A percentile compares a stretch with the other conserved stretches of the same genome.
phyloP scores from a whole-genome alignment of 2,797 vertebrate species.

The Mormyrops boulengeri region DNA sequence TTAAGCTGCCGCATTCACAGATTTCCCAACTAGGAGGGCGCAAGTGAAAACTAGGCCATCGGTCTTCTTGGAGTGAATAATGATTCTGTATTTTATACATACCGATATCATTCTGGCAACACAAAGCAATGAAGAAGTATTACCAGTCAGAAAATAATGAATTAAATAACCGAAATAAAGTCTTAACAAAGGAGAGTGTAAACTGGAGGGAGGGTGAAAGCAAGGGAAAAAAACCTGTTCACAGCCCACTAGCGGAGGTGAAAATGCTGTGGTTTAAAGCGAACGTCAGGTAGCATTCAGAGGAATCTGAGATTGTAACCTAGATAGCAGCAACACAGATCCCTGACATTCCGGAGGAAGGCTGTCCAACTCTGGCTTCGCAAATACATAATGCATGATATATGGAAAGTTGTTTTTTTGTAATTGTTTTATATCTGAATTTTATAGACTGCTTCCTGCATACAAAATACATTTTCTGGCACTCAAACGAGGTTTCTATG shows the following conservation, averaged over 20 bases:
- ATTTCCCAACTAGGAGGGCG: not conserved
- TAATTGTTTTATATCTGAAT: not conserved
- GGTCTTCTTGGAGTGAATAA: not conserved
- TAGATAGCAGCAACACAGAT: not conserved
- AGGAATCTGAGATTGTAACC: not conserved
- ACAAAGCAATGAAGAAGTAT: not conserved
- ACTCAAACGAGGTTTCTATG: not conserved
- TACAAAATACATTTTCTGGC: not conserved
- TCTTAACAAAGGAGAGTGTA: not conserved
- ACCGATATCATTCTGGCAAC: not conserved
- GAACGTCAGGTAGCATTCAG: not conserved
- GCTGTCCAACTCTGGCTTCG: not conserved
- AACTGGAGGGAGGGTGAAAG: slow-evolving; percentile 3
- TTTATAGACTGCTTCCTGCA: not conserved
- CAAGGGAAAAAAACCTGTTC: not conserved
- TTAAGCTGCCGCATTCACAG: not conserved
- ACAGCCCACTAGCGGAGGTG: not conserved
- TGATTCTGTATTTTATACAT: not conserved
- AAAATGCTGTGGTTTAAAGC: not conserved
- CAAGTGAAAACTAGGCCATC: not conserved
- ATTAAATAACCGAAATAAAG: not conserved
- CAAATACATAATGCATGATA: not conserved
- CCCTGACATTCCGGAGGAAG: not conserved
- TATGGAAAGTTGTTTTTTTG: not conserved
- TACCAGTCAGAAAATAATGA: not conserved